Conservation (phyloP, 2,113 vertebrate genomes). For the Tragelaphus strepsiceros region DNA sequence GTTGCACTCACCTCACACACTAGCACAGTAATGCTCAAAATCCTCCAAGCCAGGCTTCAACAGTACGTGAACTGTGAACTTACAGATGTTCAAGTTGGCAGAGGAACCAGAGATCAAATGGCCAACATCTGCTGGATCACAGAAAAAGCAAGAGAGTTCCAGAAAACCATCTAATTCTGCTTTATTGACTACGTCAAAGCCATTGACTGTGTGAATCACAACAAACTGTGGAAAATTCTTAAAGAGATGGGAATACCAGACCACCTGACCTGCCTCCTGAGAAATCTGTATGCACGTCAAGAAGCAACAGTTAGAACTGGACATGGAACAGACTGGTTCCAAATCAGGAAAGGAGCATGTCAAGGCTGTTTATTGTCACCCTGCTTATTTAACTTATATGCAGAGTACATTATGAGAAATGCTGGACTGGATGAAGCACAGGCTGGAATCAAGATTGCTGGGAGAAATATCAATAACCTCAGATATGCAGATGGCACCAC, state of each 20-base stretch:
- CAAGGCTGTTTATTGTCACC: not conserved
- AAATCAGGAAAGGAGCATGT: not conserved
- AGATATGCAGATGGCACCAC: not conserved
- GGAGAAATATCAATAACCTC: not conserved
- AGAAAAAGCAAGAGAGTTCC: not conserved
- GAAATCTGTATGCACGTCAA: not conserved
- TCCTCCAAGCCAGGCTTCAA: not conserved
- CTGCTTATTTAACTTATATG: not conserved
- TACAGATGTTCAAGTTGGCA: not conserved
- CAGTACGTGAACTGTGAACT: not conserved
- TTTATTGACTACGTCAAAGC: not conserved
- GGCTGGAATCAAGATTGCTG: not conserved
- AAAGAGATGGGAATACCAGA: not conserved
- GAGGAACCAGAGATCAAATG: not conserved
- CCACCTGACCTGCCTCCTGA: not conserved
- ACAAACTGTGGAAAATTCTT: not conserved
- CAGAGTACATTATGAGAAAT: not conserved
- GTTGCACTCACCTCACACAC: not conserved
- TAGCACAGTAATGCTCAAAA: not conserved
- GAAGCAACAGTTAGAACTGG: not conserved
- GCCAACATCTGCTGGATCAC: not conserved
- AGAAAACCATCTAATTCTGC: not conserved
- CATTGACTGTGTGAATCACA: not conserved
- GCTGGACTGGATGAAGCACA: not conserved
- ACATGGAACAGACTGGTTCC: not conserved